phyloP scores from a whole-genome alignment of 2,113 vertebrate genomes.

The Ahaetulla prasina region DNA sequence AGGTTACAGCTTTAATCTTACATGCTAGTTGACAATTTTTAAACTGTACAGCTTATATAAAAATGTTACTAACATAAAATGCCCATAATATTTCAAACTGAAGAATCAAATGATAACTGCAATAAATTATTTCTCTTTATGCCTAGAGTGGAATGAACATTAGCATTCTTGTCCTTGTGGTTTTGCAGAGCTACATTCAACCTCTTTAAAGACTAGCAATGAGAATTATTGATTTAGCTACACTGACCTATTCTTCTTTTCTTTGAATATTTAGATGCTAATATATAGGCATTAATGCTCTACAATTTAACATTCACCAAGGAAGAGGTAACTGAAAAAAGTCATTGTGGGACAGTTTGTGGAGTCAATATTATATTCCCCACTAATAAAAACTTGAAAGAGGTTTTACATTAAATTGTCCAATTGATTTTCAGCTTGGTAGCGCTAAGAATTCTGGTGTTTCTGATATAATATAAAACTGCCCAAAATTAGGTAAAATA shows the following conservation, averaged over 20 bases:
- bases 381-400: slow-evolving; percentile 58
- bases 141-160: slow-evolving; percentile 71
- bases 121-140: slow-evolving; percentile 70
- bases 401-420: slow-evolving; percentile 62
- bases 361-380: slow-evolving; percentile 40
- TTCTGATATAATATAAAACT: slow-evolving; percentile 51
- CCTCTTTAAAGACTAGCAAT: slow-evolving; percentile 72
- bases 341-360: slow-evolving; percentile 50
- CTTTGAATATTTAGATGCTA: slow-evolving; percentile 56
- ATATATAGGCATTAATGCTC: slow-evolving; percentile 58
- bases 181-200: slow-evolving; percentile 73
- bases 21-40: slow-evolving; percentile 7
- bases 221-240: slow-evolving; percentile 74
- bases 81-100: slow-evolving; percentile 57
- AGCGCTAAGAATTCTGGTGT: slow-evolving; percentile 32
- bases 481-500: slow-evolving; percentile 28
- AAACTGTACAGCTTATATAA: background rate
- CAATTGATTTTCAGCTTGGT: slow-evolving; percentile 3
- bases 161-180: slow-evolving; percentile 72
- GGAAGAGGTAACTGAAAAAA: slow-evolving; percentile 53
- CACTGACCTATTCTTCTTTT: slow-evolving; percentile 65
- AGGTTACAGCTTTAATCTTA: slow-evolving; percentile 40
- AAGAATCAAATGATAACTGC: slow-evolving; percentile 54
- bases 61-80: slow-evolving; percentile 35
- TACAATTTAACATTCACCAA: slow-evolving; percentile 62